Conservation (phyloP, 2,797 vertebrate species). For the Alfaro cultratus region DNA sequence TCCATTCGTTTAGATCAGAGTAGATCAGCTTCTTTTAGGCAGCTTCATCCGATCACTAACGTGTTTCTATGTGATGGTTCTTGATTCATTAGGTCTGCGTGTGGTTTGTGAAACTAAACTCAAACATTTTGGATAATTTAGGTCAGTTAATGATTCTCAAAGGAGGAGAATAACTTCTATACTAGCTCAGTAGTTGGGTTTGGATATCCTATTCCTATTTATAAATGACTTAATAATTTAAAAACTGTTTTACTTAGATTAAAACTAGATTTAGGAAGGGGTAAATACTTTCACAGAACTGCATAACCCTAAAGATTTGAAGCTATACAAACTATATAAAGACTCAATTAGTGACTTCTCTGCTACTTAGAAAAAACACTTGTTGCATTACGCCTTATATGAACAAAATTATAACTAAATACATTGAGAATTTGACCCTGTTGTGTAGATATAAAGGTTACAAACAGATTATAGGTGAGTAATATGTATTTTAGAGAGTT, state of each 20-base stretch:
- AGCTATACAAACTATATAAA: not conserved
- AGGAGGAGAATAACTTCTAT: not conserved
- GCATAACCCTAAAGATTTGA: not conserved
- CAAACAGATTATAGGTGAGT: not conserved
- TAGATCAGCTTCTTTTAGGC: too few relatives aligned
- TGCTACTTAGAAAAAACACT: not conserved
- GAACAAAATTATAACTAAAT: not conserved
- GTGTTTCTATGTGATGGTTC: not conserved
- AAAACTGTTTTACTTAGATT: not conserved
- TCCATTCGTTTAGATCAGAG: not conserved
- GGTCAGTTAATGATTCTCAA: not conserved
- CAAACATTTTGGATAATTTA: not conserved
- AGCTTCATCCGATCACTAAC: not conserved
- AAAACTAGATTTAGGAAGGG: not conserved
- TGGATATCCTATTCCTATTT: not conserved
- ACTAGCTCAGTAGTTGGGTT: not conserved
- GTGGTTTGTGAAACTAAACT: not conserved
- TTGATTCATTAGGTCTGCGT: not conserved
- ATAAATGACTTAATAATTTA: not conserved
- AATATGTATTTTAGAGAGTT: not conserved
- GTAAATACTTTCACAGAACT: not conserved
- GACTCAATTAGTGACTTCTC: not conserved
- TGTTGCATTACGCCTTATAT: not conserved
- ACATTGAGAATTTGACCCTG: not conserved
- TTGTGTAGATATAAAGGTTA: not conserved